A percentile compares a stretch with the other conserved stretches of the same genome.
Evolutionary conservation across 2,888 invertebrate genomes (phyloP).

Genomic region (Macaria liturata): DNA sequence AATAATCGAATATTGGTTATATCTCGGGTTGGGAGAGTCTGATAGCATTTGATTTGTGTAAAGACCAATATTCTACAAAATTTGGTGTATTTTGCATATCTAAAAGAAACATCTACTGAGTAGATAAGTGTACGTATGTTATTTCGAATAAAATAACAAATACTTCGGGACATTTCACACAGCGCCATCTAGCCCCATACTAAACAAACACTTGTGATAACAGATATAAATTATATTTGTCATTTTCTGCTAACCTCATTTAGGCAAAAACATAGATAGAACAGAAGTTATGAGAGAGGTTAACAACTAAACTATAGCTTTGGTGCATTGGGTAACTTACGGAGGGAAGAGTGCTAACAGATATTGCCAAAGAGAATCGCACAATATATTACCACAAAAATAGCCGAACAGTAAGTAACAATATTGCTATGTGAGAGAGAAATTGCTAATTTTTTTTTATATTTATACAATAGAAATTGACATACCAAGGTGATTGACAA

Average conservation of each 20-base stretch:
- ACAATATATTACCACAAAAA: slow-evolving; percentile 23
- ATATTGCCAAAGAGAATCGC: slow-evolving; percentile 9
- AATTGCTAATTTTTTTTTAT: neutral
- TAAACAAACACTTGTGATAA: no score
- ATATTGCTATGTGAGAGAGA: no score
- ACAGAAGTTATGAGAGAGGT: slow-evolving; percentile 7
- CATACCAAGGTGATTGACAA: neutral
- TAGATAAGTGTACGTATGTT: no score
- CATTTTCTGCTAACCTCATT: slow-evolving; percentile 1
- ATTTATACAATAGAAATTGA: neutral
- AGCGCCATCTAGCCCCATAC: no score
- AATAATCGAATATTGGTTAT: neutral
- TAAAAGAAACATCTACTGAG: no score
- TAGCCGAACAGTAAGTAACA: neutral
- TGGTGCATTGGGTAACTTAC: slow-evolving; percentile 77
- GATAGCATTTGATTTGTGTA: no score
- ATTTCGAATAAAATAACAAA: no score
- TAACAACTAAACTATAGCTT: slow-evolving; percentile 59
- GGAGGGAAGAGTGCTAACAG: slow-evolving; percentile 38
- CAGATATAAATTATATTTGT: no score
- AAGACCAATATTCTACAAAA: no score
- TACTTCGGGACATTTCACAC: no score
- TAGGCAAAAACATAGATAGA: neutral
- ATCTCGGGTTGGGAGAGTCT: no score
- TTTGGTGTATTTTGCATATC: no score